Conservation (phyloP, 2,797 vertebrate species). For the Rhabdomys pumilio region DNA sequence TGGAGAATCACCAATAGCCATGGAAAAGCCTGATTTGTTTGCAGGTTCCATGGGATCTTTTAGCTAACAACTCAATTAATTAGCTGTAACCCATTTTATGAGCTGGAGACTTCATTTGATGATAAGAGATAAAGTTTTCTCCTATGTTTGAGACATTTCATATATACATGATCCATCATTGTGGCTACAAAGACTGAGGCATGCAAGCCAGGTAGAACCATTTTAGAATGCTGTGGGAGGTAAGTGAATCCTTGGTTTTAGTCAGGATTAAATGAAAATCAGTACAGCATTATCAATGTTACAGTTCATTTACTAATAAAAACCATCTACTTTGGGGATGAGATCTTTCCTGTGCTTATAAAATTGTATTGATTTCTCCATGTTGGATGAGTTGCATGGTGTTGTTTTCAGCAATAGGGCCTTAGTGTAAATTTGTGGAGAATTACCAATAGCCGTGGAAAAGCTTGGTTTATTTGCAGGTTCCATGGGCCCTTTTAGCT, state of each 20-base stretch:
- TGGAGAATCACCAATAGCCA: not conserved
- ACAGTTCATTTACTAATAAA: conserved; percentile 1
- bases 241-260: not conserved
- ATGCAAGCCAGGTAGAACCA: not conserved
- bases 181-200: not conserved
- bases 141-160: conserved; percentile 39
- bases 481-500: not conserved
- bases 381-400: too few relatives aligned
- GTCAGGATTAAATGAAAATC: not conserved
- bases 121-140: not conserved
- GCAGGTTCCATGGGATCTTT: too few relatives aligned
- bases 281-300: not conserved
- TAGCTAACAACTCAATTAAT: not conserved
- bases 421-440: too few relatives aligned
- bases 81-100: not conserved
- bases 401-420: not conserved
- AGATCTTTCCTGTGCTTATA: not conserved
- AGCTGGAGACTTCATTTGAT: not conserved
- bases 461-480: not conserved
- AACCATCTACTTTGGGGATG: not conserved
- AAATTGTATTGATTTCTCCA: not conserved
- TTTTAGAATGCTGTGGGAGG: not conserved
- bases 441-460: not conserved
- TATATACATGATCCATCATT: not conserved
- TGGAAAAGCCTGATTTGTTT: not conserved